Percentiles rank a stretch among this genome's conserved stretches.
These are phyloP conservation scores for Campylorhamphus procurvoides DNA, from an alignment of 2,113 vertebrate species.

Conservation along the genomic window DNA sequence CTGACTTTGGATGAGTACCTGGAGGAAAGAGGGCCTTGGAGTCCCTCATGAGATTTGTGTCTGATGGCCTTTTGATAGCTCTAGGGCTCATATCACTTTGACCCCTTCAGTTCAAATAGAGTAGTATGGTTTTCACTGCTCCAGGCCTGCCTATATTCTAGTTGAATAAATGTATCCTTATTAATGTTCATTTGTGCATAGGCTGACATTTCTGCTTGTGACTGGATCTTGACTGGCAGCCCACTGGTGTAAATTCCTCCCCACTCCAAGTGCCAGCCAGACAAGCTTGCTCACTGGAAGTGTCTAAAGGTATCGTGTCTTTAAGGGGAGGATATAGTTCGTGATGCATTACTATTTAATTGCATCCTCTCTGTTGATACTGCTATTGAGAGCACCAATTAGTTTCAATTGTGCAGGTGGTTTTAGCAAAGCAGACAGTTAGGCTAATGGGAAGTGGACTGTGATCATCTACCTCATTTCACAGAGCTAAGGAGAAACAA, in stretches of 20 bases:
- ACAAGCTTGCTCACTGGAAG: neutral
- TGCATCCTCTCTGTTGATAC: conserved; percentile 15
- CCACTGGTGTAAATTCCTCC: neutral
- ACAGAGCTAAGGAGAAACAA: conserved; percentile 31
- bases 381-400: conserved; percentile 25
- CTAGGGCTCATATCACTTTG: neutral
- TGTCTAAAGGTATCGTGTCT: neutral
- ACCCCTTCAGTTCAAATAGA: neutral
- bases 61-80: conserved; percentile 1
- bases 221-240: neutral
- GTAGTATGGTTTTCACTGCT: neutral
- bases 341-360: conserved; percentile 31
- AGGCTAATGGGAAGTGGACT: conserved; percentile 38
- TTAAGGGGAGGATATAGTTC: neutral
- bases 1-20: neutral
- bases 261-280: neutral
- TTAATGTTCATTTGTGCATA: neutral
- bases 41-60: neutral
- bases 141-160: neutral
- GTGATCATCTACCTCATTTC: conserved; percentile 58
- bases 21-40: neutral
- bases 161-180: conserved; percentile 5
- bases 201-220: neutral
- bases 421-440: conserved; percentile 48
- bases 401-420: conserved; percentile 58